Percentiles rank a stretch among this genome's conserved stretches.
phyloP scores from a whole-genome alignment of 2,113 vertebrate species.

The Pica pica region DNA sequence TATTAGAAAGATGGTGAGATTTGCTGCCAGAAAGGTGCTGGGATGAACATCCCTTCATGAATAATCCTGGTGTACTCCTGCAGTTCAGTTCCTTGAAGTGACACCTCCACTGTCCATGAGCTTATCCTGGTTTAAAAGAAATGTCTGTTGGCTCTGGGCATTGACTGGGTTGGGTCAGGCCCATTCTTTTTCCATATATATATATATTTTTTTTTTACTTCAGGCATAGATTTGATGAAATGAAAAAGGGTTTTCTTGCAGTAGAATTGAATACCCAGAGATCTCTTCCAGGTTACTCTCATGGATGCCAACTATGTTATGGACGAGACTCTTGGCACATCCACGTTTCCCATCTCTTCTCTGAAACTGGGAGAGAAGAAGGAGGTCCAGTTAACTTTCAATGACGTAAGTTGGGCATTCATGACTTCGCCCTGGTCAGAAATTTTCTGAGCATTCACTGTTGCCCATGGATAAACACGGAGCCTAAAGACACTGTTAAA shows the following conservation, averaged over 20 bases:
- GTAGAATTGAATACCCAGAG: background rate
- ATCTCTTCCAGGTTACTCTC: conserved; percentile 82
- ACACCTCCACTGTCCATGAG: background rate
- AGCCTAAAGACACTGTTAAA: background rate
- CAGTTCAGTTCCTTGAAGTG: background rate
- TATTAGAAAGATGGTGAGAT: background rate
- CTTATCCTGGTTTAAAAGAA: background rate
- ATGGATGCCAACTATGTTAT: conserved; percentile 98
- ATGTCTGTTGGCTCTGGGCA: background rate
- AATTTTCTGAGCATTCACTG: background rate
- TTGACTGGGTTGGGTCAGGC: background rate
- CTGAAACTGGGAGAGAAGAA: conserved; percentile 83
- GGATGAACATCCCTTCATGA: background rate
- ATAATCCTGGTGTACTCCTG: background rate
- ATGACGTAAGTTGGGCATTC: conserved; percentile 76
- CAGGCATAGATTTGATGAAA: background rate
- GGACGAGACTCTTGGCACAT: conserved; percentile 90
- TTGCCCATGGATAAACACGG: background rate
- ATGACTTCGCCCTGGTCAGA: background rate
- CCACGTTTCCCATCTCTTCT: conserved; percentile 79
- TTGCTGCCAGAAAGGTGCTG: background rate
- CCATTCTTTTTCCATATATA: background rate
- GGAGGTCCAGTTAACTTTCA: conserved; percentile 82
- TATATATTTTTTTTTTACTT: background rate
- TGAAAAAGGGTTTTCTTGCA: background rate